These are phyloP conservation scores for Noturus placidus DNA, from an alignment of 2,113 vertebrate genomes.

Conservation along the genomic window DNA sequence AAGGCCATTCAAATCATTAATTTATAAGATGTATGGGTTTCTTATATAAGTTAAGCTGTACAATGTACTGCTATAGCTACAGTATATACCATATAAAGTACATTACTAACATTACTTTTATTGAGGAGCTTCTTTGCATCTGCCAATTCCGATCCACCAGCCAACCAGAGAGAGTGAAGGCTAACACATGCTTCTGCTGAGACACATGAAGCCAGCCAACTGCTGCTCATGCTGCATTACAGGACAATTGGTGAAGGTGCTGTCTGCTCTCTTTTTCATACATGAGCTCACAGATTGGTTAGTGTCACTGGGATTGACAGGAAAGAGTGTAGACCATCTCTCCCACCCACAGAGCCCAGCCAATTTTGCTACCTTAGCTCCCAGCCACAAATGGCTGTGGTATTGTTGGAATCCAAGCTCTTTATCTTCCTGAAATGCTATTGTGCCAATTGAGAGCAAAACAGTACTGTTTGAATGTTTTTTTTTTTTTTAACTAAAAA, in stretches of 20 bases:
- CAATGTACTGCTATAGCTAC: neutral
- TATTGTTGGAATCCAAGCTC: neutral
- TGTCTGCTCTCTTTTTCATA: neutral
- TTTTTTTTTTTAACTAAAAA: neutral
- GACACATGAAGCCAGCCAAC: neutral
- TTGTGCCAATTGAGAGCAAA: neutral
- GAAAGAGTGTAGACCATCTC: neutral
- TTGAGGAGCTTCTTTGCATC: neutral
- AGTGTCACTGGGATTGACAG: neutral
- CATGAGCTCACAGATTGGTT: neutral
- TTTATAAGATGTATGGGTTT: neutral
- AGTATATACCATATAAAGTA: neutral
- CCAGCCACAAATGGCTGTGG: neutral
- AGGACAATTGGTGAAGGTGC: neutral
- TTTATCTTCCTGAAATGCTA: neutral
- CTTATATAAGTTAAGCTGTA: neutral
- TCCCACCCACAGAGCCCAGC: neutral
- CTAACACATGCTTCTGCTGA: neutral
- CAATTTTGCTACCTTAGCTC: neutral
- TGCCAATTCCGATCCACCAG: neutral
- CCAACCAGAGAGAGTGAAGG: neutral
- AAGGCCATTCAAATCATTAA: neutral
- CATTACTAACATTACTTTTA: neutral
- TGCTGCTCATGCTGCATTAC: neutral
- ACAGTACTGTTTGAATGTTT: neutral